Evolutionary conservation across 2,113 vertebrate genomes (phyloP).

Genomic region (Nipponia nippon): DNA sequence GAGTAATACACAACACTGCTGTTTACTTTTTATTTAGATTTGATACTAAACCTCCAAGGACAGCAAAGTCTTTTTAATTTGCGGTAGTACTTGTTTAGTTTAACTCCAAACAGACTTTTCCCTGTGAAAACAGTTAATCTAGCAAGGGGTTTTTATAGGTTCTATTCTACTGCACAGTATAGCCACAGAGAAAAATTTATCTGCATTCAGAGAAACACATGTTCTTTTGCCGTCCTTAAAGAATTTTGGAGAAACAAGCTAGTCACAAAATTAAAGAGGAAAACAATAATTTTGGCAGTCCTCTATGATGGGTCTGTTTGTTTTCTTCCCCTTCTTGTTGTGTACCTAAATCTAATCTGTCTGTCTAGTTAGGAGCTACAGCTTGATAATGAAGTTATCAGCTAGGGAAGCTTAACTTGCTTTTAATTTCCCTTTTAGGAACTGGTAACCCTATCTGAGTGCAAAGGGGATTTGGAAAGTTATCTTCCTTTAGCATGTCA

Average conservation of each 20-base stretch:
- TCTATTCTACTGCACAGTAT: background rate
- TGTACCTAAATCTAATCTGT: background rate
- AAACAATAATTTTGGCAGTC: background rate
- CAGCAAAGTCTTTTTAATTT: background rate
- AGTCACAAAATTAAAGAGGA: background rate
- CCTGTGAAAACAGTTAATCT: background rate
- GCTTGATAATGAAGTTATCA: background rate
- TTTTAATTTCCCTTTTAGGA: background rate
- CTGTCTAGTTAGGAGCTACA: background rate
- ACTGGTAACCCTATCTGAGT: background rate
- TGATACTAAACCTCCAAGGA: background rate
- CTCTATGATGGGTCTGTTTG: background rate
- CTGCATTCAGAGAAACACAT: background rate
- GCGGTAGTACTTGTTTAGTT: background rate
- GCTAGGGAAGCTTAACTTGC: background rate
- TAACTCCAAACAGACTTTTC: background rate
- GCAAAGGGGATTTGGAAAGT: background rate
- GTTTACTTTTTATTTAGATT: slow-evolving; percentile 53
- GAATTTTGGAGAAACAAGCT: background rate
- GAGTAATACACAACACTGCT: background rate
- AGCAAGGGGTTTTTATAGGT: background rate
- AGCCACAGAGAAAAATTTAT: background rate
- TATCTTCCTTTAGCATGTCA: background rate
- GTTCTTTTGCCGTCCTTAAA: background rate
- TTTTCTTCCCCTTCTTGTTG: background rate